phyloP scores from a whole-genome alignment of 2,888 invertebrate species.

The Cephus pygmeus region DNA sequence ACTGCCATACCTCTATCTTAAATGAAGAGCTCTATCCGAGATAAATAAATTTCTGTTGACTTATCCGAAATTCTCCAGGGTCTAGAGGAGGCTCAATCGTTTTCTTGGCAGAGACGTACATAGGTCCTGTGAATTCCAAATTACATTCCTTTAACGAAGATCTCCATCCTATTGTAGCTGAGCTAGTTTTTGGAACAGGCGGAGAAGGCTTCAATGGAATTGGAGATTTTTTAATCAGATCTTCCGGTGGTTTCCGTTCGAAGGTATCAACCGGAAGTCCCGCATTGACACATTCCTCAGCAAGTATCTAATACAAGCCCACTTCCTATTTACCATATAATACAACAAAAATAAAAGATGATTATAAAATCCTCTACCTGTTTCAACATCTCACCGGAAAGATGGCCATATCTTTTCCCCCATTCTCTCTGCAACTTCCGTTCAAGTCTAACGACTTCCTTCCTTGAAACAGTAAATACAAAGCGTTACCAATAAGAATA shows the following conservation, averaged over 20 bases:
- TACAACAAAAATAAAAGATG: background rate
- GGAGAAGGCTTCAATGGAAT: constrained; percentile 45
- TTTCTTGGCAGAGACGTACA: constrained; percentile 64
- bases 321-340: background rate
- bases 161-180: constrained; percentile 67
- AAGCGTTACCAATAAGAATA: constrained; percentile 8
- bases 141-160: constrained; percentile 57
- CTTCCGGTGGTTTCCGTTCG: constrained; percentile 33
- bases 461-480: constrained; percentile 31
- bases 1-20: background rate
- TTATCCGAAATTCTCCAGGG: constrained; percentile 40
- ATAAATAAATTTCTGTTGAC: constrained; percentile 48
- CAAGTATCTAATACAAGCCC: constrained; percentile 39
- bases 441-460: constrained; percentile 47
- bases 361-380: constrained; percentile 34
- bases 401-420: constrained; percentile 41
- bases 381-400: constrained; percentile 45
- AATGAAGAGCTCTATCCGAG: constrained; percentile 38
- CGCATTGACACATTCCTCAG: constrained; percentile 46
- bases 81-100: constrained; percentile 58
- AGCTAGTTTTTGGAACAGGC: constrained; percentile 49
- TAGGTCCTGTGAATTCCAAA: constrained; percentile 65
- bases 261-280: constrained; percentile 44
- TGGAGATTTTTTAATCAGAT: constrained; percentile 36
- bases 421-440: constrained; percentile 39